Conservation (phyloP, 2,888 invertebrate species). For the Drosophila niveifrons region DNA sequence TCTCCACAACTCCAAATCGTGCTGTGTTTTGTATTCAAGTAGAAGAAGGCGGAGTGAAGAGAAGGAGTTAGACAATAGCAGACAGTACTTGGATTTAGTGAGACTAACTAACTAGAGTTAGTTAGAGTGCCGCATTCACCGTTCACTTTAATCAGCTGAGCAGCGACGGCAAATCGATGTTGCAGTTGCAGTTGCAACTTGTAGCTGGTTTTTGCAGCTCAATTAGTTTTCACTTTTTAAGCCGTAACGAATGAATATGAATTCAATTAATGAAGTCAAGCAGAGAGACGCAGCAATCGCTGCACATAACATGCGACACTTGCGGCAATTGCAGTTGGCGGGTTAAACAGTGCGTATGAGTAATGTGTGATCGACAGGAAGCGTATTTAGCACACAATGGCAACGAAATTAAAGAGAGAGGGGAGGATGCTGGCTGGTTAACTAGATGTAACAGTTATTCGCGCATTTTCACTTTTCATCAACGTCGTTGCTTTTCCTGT, state of each 20-base stretch:
- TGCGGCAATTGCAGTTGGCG: constrained; percentile 29
- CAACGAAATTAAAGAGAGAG: neutral
- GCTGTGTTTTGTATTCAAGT: constrained; percentile 24
- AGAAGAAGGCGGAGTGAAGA: neutral
- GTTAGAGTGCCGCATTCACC: constrained; percentile 16
- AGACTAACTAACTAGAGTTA: constrained; percentile 17
- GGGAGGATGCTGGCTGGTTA: constrained; percentile 18
- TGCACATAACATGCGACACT: constrained; percentile 41
- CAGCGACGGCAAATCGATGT: constrained; percentile 10
- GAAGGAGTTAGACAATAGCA: constrained; percentile 4
- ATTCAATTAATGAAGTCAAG: constrained; percentile 64
- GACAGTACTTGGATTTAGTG: constrained; percentile 7
- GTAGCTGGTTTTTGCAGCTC: constrained; percentile 30
- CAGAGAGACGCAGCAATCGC: constrained; percentile 38
- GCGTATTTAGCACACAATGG: constrained; percentile 77
- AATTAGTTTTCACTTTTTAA: constrained; percentile 57
- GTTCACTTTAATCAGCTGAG: constrained; percentile 53
- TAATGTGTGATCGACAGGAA: constrained; percentile 72
- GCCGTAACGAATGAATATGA: constrained; percentile 27
- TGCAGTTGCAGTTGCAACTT: constrained; percentile 19
- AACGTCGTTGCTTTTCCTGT: constrained; percentile 58
- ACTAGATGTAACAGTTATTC: constrained; percentile 62
- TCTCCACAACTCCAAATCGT: constrained; percentile 91
- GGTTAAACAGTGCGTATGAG: constrained; percentile 76
- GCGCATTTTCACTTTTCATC: constrained; percentile 72